Conservation (phyloP, 2,113 vertebrate species). For the Galbula dea region DNA sequence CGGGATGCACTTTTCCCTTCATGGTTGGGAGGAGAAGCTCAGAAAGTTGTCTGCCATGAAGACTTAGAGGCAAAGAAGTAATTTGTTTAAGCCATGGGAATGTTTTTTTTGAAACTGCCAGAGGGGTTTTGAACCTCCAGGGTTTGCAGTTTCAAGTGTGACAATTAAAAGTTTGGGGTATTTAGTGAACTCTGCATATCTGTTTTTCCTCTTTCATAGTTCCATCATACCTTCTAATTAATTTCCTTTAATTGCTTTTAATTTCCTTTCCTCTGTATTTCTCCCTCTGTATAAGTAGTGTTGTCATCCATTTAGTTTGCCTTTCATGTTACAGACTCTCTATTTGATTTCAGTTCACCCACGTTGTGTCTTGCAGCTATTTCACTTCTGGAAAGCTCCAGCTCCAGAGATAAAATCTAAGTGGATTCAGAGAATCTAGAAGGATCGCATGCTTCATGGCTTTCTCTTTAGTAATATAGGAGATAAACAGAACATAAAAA, state of each 20-base stretch:
- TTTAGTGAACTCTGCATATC: conserved; percentile 57
- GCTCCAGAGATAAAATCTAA: conserved; percentile 50
- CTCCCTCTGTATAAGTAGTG: conserved; percentile 31
- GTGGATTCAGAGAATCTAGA: conserved; percentile 50
- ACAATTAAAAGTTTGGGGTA: conserved; percentile 65
- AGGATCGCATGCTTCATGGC: conserved; percentile 34
- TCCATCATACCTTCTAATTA: conserved; percentile 63
- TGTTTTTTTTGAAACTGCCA: conserved; percentile 25
- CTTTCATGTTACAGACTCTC: conserved; percentile 61
- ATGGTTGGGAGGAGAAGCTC: background rate
- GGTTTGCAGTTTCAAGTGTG: conserved; percentile 32
- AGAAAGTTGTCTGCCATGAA: background rate
- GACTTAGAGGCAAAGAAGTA: conserved; percentile 29
- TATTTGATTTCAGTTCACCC: conserved; percentile 50
- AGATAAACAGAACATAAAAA: conserved; percentile 26
- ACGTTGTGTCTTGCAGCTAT: conserved; percentile 60
- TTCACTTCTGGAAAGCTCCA: conserved; percentile 53
- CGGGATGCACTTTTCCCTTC: background rate
- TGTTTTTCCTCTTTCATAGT: conserved; percentile 51
- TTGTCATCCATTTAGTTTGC: conserved; percentile 48
- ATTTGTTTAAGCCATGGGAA: conserved; percentile 63
- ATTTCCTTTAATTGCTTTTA: conserved; percentile 64
- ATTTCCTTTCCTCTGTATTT: conserved; percentile 59
- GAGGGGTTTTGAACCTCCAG: conserved; percentile 43
- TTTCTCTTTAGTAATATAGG: background rate